Evolutionary conservation across 2,113 vertebrate species (phyloP).

Genomic region (Erpornis zantholeuca): DNA sequence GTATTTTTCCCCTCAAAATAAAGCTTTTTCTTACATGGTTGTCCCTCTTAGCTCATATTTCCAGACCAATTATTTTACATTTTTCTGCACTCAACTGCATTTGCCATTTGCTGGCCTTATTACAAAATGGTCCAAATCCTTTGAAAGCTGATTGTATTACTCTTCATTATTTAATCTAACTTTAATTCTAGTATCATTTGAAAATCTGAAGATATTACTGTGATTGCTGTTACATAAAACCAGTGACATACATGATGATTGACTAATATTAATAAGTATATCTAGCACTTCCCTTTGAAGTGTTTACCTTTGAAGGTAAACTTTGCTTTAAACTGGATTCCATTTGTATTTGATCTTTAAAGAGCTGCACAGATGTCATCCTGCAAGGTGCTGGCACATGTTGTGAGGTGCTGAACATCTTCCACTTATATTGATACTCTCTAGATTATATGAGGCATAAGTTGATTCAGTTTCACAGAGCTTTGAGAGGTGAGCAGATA

Average conservation of each 20-base stretch:
- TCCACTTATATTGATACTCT: neutral
- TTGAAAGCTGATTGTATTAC: constrained; percentile 41
- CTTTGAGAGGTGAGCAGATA: neutral
- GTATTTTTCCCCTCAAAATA: neutral
- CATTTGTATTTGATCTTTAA: neutral
- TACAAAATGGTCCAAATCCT: constrained; percentile 45
- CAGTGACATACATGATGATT: neutral
- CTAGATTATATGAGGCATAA: neutral
- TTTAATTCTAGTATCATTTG: constrained; percentile 7
- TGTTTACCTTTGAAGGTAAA: neutral
- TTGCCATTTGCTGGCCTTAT: constrained; percentile 64
- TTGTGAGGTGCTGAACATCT: neutral
- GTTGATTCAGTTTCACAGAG: neutral
- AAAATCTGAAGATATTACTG: constrained; percentile 23
- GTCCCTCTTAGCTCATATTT: neutral
- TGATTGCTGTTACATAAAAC: neutral
- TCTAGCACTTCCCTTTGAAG: neutral
- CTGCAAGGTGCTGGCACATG: neutral
- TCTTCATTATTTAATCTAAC: constrained; percentile 46
- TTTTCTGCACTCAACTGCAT: constrained; percentile 27
- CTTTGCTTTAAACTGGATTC: neutral
- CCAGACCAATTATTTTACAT: neutral
- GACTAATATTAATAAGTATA: neutral
- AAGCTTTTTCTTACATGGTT: neutral
- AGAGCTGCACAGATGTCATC: neutral